Percentiles rank a stretch among this genome's conserved stretches.
These are phyloP conservation scores for Pollimyrus isidori DNA, from an alignment of 2,113 vertebrate genomes.

Conservation along the genomic window DNA sequence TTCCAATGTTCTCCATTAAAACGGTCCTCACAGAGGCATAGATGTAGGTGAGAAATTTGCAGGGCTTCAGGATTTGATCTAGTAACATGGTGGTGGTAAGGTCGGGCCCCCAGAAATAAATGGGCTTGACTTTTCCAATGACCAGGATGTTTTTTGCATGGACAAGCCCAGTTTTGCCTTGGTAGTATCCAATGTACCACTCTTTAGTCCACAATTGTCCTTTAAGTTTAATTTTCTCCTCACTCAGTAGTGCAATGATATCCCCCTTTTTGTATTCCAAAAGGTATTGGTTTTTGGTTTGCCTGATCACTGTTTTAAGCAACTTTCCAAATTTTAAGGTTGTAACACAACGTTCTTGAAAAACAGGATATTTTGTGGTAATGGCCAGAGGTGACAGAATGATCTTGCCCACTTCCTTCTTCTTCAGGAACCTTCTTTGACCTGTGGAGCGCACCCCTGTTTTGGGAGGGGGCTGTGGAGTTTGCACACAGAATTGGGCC, in stretches of 20 bases:
- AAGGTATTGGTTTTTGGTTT: constrained; percentile 87
- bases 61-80: constrained; percentile 89
- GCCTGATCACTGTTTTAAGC: constrained; percentile 85
- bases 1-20: constrained; percentile 92
- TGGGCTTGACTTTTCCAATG: constrained; percentile 76
- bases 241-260: constrained; percentile 79
- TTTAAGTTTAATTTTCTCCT: constrained; percentile 85
- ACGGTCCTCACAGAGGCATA: constrained; percentile 87
- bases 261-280: constrained; percentile 96
- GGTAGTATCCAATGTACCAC: constrained; percentile 95
- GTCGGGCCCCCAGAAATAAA: constrained; percentile 77
- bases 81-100: constrained; percentile 78
- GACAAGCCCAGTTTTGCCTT: constrained; percentile 83
- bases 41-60: constrained; percentile 95
- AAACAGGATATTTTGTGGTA: constrained; percentile 76
- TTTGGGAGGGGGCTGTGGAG: constrained; percentile 79
- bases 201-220: constrained; percentile 94
- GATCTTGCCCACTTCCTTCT: constrained; percentile 90
- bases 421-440: constrained; percentile 86
- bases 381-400: constrained; percentile 82
- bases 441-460: constrained; percentile 58
- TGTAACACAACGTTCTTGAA: constrained; percentile 79
- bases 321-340: constrained; percentile 84
- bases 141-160: constrained; percentile 87
- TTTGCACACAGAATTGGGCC: constrained; percentile 91